A percentile compares a stretch with the other conserved stretches of the same genome.
Conservation (phyloP, 2,888 invertebrate genomes). For the Eurytoma adleriae region DNA sequence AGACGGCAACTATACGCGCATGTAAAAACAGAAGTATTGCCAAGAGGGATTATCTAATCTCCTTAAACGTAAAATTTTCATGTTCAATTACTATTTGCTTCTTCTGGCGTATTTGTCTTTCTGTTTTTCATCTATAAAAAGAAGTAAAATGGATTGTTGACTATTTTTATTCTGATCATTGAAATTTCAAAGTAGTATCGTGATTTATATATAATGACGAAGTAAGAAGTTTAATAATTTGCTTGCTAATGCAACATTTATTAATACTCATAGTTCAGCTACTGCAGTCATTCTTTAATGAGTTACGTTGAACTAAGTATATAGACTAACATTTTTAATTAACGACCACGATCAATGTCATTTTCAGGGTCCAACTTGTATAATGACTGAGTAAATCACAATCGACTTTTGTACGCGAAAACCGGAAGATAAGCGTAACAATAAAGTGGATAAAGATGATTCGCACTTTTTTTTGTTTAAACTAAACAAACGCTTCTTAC, state of each 20-base stretch:
- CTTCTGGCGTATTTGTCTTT: too few relatives aligned
- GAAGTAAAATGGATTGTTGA: too few relatives aligned
- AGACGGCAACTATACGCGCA: background rate
- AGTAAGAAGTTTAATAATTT: too few relatives aligned
- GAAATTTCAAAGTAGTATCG: too few relatives aligned
- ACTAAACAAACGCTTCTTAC: too few relatives aligned
- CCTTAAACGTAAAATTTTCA: constrained; percentile 24
- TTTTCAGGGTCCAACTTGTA: background rate
- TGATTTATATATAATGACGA: too few relatives aligned
- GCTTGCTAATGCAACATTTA: too few relatives aligned
- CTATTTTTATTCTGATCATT: too few relatives aligned
- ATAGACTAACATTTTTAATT: background rate
- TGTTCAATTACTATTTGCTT: background rate
- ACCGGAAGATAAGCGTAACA: constrained; percentile 35
- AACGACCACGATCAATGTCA: background rate
- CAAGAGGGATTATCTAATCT: constrained; percentile 40
- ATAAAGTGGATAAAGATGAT: constrained; percentile 4
- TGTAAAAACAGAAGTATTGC: constrained; percentile 9
- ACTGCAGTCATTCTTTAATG: too few relatives aligned
- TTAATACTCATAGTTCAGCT: too few relatives aligned
- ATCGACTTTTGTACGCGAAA: constrained; percentile 4
- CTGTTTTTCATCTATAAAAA: too few relatives aligned
- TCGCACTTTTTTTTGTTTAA: background rate
- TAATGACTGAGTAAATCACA: constrained; percentile 11
- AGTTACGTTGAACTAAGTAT: too few relatives aligned